Percentiles rank a stretch among this genome's conserved stretches.
Evolutionary conservation across 2,797 vertebrate species (phyloP).

Genomic region (Discoglossus pictus): DNA sequence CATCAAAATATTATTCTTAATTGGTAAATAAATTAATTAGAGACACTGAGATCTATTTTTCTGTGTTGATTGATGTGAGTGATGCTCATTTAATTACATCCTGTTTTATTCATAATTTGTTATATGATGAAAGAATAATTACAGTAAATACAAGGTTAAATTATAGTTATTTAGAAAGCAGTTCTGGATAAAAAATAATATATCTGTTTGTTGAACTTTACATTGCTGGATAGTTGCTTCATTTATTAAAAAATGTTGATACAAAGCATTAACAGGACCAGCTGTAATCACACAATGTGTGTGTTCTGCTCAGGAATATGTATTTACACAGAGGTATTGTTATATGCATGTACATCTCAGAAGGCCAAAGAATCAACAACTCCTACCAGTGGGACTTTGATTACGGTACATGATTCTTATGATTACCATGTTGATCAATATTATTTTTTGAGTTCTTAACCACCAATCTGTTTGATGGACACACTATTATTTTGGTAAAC

Average conservation of each 20-base stretch:
- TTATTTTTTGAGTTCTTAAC: too few species aligned
- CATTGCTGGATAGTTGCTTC: conserved; percentile 10
- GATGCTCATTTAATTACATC: background rate
- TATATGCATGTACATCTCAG: conserved; percentile 19
- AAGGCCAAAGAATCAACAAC: conserved; percentile 25
- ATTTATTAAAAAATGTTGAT: conserved; percentile 39
- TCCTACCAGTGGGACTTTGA: too few species aligned
- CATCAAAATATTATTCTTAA: conserved; percentile 1
- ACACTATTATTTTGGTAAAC: too few species aligned
- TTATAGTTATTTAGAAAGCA: conserved; percentile 6
- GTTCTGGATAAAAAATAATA: background rate
- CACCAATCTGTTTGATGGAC: too few species aligned
- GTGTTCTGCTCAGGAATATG: conserved; percentile 33
- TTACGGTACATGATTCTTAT: too few species aligned
- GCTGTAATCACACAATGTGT: conserved; percentile 48
- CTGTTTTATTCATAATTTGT: background rate
- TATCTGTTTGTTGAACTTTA: background rate
- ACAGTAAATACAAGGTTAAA: background rate
- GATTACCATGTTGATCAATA: too few species aligned
- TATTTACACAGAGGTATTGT: conserved; percentile 15
- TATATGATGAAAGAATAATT: background rate
- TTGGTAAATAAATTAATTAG: too few species aligned
- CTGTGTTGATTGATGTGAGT: conserved; percentile 9
- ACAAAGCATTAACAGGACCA: conserved; percentile 29
- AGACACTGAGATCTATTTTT: background rate